Evolutionary conservation across 2,888 invertebrate genomes (phyloP).

Genomic region (Brachynemurus nebulosus): DNA sequence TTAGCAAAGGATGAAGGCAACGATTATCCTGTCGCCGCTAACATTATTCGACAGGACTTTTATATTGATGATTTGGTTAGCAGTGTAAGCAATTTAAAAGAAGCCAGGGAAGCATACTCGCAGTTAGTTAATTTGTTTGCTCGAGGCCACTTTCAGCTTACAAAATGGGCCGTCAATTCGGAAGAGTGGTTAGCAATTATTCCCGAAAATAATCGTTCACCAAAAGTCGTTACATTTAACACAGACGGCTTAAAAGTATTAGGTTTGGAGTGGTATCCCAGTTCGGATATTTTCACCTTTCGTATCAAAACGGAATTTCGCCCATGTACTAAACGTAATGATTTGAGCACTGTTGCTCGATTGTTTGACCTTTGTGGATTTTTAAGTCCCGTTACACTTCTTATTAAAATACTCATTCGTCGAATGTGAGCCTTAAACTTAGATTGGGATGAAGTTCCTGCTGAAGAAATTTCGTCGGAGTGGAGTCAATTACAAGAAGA

Average conservation of each 20-base stretch:
- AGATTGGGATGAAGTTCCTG: slow-evolving; percentile 2
- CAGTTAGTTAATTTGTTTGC: not conserved
- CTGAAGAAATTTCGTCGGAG: not conserved
- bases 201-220: not conserved
- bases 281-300: not conserved
- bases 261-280: not conserved
- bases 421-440: not conserved
- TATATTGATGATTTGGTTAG: slow-evolving; percentile 6
- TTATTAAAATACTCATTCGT: not conserved
- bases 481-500: not conserved
- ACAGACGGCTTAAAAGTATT: slow-evolving; percentile 4
- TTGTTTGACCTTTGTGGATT: not conserved
- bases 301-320: not conserved
- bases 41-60: not conserved
- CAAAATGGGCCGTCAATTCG: too few relatives aligned
- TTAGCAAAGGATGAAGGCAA: slow-evolving; percentile 5
- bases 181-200: not conserved
- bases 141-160: too few relatives aligned
- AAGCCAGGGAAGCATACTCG: not conserved
- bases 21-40: not conserved
- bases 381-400: not conserved
- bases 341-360: not conserved
- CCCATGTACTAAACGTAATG: slow-evolving; percentile 1
- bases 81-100: not conserved
- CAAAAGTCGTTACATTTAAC: not conserved